Base-by-base conservation (phyloP, 1,140 invertebrate genomes). In the Chelonus insularis region DNA sequence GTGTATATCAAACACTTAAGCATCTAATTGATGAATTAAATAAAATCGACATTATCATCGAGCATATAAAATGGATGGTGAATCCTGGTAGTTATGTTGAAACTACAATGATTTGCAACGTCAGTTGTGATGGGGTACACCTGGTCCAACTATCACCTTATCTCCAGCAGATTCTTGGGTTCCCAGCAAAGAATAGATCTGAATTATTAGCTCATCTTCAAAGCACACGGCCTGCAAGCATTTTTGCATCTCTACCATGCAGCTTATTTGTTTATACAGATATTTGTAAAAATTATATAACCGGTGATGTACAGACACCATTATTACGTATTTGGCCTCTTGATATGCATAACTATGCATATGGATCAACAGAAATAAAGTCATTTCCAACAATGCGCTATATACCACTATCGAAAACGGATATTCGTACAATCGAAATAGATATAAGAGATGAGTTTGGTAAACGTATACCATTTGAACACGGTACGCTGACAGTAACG, bases 371-470 rank as follows among this genome's bases (percentile, higher is more conserved):
- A 0, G n/a, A 39, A 39, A 39, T 39, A 9, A 39, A 39, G 14
- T 45, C 18, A 14, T 70, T 59, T 64, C 18, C 65, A 0, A 23
- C 56, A 0, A 32, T 16, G 1, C 47, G 58, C n/a, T 68, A 66
- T 25, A 23, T 70, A 23, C 47, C 52, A 0, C 8, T 67, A 4
- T 37, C 67, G 21, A 60, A 54, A 9, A 41, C 48, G 16, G 54
- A 56, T 37, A 63, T 68, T 47, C 50, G 60, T 0, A 64, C 59
- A 4, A 57, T 70, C 14, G 48, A 59, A 12, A 60, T 63, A 0
- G 55, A 63, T 70, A 64, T 66, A 65, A 66, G 64, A 45, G 39
- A 59, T 16, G 18, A 64, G 9, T 45, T 23, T 11, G 66, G 64
- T 9, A n/a, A 52, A 36, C 23, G 52, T 29, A 23, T 68, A 47